Evolutionary conservation across 2,888 invertebrate species (phyloP).

Genomic region (Chelonus formosanus): DNA sequence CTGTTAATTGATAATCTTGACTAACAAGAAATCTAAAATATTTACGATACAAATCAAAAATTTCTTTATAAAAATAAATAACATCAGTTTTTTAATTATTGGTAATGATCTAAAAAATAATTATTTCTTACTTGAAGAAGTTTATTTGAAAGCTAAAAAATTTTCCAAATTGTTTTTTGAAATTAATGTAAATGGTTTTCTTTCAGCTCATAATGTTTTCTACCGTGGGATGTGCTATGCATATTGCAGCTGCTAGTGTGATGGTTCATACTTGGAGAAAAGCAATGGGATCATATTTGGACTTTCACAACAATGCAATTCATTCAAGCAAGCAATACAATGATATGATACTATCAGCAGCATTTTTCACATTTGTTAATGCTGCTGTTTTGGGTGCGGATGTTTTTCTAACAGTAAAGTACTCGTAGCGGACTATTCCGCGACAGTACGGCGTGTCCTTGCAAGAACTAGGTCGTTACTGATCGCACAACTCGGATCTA

Average conservation of each 20-base stretch:
- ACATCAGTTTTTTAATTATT: too few relatives aligned
- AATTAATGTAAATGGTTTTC: constrained; percentile 19
- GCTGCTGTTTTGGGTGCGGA: constrained; percentile 72
- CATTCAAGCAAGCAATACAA: constrained; percentile 74
- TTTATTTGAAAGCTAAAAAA: not conserved
- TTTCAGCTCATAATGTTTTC: constrained; percentile 71
- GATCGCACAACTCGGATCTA: constrained; percentile 21
- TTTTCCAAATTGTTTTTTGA: constrained; percentile 2
- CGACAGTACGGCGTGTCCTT: constrained; percentile 29
- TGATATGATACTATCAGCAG: constrained; percentile 74
- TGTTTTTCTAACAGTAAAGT: constrained; percentile 70
- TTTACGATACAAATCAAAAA: too few relatives aligned
- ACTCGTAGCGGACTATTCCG: constrained; percentile 43
- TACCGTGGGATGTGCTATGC: constrained; percentile 71
- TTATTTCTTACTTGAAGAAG: too few relatives aligned
- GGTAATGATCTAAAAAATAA: too few relatives aligned
- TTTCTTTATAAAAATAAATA: too few relatives aligned
- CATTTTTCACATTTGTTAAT: constrained; percentile 72
- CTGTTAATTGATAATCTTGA: too few relatives aligned
- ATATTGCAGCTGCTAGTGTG: constrained; percentile 73
- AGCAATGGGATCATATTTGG: constrained; percentile 53
- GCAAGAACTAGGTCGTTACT: constrained; percentile 25
- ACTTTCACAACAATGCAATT: constrained; percentile 64
- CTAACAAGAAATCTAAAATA: too few relatives aligned
- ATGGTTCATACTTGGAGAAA: constrained; percentile 69